Evolutionary conservation across 2,888 invertebrate species (phyloP), one percentile per base, ranked within the genome.

Genomic region (Scelioninae gen. 2): DNA sequence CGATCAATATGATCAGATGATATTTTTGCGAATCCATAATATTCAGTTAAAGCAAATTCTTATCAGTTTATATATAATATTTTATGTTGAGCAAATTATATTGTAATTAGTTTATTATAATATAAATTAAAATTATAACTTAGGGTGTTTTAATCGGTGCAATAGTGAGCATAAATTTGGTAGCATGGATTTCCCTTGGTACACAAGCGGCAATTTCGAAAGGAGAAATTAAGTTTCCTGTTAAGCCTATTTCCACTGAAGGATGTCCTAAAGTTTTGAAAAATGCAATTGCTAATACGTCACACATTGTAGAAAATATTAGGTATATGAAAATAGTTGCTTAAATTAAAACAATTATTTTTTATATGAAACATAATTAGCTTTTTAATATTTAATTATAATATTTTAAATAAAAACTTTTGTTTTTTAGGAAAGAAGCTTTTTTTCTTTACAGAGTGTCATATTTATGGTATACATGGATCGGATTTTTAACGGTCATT

Each of bases 381-480:
- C 5, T 22, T 22, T 4, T 22, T 22, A 31, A 31, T 9, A 5
- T 31, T 5, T 31, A 31, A 31, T 9, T 31, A 9, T 31, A 31
- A n/a, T n/a, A n/a, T n/a, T n/a, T 31, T 35, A n/a, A 11, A 11
- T 2, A 35, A 35, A 11, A 6, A 11, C 2, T 60, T 70, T 45
- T 46, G 39, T 48, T 33, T 15, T 45, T 58, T 37, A 89, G 90
- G 77, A 89, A 90, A 37, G 87, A 88, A 25, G 90, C 90, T n/a
- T 91, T 92, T 83, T 87, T 90, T 78, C 82, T 93, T 67, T 94
- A 92, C 83, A 87, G 90, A 77, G 84, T 94, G 81, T 93, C 93
- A 10, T 94, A 94, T 85, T 88, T 93, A 84, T 94, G 93, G 87
- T 94, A 93, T 85, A 92, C 93, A 0, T 87, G 91, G 72, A 88